Evolutionary conservation across 1,140 invertebrate species (phyloP).

Genomic region (Diorhabda carinulata): DNA sequence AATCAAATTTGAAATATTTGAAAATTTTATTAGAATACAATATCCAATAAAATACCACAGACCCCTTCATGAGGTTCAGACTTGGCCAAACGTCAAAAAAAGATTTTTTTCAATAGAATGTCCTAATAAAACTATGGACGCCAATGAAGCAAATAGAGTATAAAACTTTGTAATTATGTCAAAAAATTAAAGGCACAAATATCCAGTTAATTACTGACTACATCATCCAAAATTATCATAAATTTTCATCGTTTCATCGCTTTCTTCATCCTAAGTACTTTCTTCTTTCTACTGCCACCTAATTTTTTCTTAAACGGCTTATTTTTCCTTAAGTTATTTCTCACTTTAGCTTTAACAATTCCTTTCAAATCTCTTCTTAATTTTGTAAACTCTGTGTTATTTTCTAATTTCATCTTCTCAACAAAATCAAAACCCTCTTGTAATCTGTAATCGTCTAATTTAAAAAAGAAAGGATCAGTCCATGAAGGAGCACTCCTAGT

Average conservation of each 20-base stretch:
- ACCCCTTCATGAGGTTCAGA: too few relatives aligned
- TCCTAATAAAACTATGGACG: not conserved
- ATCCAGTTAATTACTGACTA: not conserved
- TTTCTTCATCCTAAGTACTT: slow-evolving; percentile 37
- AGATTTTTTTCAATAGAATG: not conserved
- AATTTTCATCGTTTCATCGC: slow-evolving; percentile 17
- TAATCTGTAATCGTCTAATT: slow-evolving; percentile 52
- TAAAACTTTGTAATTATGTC: not conserved
- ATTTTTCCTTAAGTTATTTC: slow-evolving; percentile 56
- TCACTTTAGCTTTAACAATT: slow-evolving; percentile 58
- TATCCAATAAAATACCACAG: too few relatives aligned
- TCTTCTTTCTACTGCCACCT: slow-evolving; percentile 36
- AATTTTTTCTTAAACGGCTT: slow-evolving; percentile 46
- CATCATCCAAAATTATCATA: not conserved
- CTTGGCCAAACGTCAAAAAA: not conserved
- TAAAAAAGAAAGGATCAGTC: slow-evolving; percentile 58
- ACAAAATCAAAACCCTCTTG: slow-evolving; percentile 59
- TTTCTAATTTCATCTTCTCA: slow-evolving; percentile 40
- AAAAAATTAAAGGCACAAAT: not conserved
- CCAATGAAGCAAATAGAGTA: not conserved
- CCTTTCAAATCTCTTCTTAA: slow-evolving; percentile 55
- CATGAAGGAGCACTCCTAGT: slow-evolving; percentile 43
- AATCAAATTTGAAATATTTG: too few relatives aligned
- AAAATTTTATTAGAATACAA: too few relatives aligned
- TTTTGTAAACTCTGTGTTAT: slow-evolving; percentile 44